Conservation (phyloP, 2,113 vertebrate species). For the Grammomys dolichurus region DNA sequence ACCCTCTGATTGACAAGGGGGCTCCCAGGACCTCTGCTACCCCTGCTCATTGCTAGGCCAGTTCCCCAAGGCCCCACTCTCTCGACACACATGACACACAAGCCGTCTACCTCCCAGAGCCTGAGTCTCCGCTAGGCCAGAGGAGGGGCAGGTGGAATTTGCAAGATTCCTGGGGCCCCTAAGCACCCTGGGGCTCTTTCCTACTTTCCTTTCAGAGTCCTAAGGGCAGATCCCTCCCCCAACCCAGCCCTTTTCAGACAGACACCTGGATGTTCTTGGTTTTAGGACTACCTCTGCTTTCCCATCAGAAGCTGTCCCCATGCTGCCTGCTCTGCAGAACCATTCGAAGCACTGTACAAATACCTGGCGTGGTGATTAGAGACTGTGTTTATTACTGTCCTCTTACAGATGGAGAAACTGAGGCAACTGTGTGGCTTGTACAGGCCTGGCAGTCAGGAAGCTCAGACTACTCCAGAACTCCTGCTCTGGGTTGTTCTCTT, state of each 20-base stretch:
- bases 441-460: neutral
- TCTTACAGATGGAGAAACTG: neutral
- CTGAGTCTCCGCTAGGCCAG: neutral
- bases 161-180: rapidly evolving
- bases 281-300: neutral
- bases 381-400: neutral
- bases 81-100: neutral
- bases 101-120: neutral
- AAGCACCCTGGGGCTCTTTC: neutral
- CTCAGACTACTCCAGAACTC: neutral
- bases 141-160: neutral
- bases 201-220: neutral
- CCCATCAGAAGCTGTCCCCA: neutral
- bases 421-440: neutral
- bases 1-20: neutral
- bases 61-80: neutral
- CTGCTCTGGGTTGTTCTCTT: neutral
- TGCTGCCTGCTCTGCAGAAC: neutral
- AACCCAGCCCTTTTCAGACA: neutral
- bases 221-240: rapidly evolving
- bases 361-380: neutral
- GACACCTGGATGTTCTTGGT: neutral
- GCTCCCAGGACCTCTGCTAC: neutral
- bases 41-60: neutral
- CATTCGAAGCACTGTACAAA: neutral